These are phyloP conservation scores for Corythornis leucogaster DNA, from an alignment of 2,797 vertebrate genomes.

Conservation along the genomic window DNA sequence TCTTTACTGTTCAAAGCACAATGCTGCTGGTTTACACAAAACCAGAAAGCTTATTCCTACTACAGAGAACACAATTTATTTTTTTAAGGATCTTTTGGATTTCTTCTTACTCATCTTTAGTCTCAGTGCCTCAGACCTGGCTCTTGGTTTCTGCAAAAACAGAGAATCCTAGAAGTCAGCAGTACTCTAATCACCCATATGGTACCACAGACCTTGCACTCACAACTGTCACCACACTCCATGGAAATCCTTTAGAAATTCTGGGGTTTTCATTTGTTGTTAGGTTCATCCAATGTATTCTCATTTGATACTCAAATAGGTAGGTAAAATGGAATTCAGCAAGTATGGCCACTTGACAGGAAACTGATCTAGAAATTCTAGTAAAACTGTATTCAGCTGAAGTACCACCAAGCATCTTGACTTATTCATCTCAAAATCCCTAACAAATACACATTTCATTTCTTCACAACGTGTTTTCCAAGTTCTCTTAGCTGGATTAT, in stretches of 20 bases:
- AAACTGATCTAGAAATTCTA: neutral
- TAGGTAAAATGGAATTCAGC: neutral
- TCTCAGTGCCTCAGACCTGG: neutral
- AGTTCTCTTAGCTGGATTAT: neutral
- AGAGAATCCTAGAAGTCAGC: neutral
- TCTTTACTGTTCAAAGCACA: neutral
- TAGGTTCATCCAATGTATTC: neutral
- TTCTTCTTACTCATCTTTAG: neutral
- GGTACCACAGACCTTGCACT: neutral
- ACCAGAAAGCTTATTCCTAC: neutral
- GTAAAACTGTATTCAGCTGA: neutral
- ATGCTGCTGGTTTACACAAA: neutral
- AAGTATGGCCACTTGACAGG: neutral
- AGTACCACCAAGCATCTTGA: neutral
- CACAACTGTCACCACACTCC: neutral
- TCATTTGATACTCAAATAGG: neutral
- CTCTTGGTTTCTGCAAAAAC: neutral
- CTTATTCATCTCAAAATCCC: neutral
- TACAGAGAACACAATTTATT: neutral
- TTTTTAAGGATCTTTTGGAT: neutral
- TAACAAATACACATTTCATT: neutral
- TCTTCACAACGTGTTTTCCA: neutral
- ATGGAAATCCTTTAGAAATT: neutral
- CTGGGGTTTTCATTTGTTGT: neutral
- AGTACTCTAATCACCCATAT: neutral